phyloP scores from a whole-genome alignment of 2,797 vertebrate genomes.

The Mionectes olivaceus region DNA sequence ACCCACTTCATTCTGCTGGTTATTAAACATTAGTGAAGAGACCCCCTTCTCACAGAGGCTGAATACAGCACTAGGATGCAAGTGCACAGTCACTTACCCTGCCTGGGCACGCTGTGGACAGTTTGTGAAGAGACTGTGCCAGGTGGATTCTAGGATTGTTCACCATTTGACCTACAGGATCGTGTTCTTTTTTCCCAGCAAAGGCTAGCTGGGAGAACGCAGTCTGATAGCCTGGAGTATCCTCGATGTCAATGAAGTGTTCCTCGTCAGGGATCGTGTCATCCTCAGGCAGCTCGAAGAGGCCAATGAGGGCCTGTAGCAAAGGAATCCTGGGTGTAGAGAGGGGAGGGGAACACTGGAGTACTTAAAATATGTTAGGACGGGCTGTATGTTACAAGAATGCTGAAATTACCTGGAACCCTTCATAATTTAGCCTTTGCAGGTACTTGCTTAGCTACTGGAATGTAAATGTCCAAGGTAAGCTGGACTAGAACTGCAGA shows the following conservation, averaged over 20 bases:
- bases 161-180: constrained; percentile 93
- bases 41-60: background rate
- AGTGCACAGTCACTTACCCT: constrained; percentile 80
- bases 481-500: background rate
- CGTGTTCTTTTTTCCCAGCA: constrained; percentile 95
- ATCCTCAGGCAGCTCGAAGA: constrained; percentile 97
- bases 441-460: background rate
- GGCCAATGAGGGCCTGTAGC: constrained; percentile 94
- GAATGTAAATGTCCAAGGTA: background rate
- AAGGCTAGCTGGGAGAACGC: constrained; percentile 98
- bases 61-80: background rate
- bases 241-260: constrained; percentile 98
- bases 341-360: background rate
- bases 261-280: constrained; percentile 97
- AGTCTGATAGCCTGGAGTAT: constrained; percentile 96
- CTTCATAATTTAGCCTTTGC: background rate
- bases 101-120: constrained; percentile 95
- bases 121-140: constrained; percentile 95
- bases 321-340: constrained; percentile 85
- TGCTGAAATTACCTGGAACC: background rate
- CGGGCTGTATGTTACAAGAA: background rate
- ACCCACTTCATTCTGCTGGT: background rate
- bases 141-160: constrained; percentile 94
- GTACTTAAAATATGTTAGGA: background rate
- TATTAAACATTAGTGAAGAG: background rate